Evolutionary conservation across 1,140 invertebrate species (phyloP), one percentile per base, ranked within the genome.

Genomic region (Asbolus verrucosus): DNA sequence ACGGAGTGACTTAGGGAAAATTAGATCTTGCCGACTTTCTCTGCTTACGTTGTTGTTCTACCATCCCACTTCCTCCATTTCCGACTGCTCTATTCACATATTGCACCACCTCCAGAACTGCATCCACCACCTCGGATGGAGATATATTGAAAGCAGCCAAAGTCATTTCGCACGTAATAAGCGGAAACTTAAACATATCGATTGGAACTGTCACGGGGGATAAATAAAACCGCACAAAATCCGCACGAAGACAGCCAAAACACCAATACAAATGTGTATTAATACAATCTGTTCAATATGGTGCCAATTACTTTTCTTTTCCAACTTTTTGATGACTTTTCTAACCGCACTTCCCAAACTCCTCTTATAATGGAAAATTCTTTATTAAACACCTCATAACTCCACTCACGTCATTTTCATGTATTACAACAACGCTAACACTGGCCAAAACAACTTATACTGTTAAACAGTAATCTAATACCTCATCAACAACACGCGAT

Each of bases 1-100:
- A 61, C 38, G 54, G 38, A 70, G 68, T 70, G 72, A 73, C 72
- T 73, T 73, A 73, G 69, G 65, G 72, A 73, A 73, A 73, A 73
- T 73, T 69, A 73, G 72, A 73, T 73, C 65, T 65, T 65, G 21
- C 19, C 67, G 62, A 61, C 67, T 46, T 54, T 38, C 70, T 67
- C 62, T 67, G 27, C 67, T 50, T 46, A 65, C 54, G 54, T 46
- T 69, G 46, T 33, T 70, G 36, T 43, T 69, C 65, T 69, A 54
- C 24, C 39, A 24, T 41, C 24, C 66, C 39, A 72, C 63, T 66
- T 73, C 71, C 67, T 73, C 68, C 70, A 73, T 73, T 70, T 73
- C 61, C 38, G 60, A 54, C 46, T 18, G 18, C 19, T 54, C 21
- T n/a, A 24, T 54, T 27, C 46, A 27, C 27, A 54, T 54, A 54